Percentiles rank a stretch among this genome's conserved stretches.
Conservation (phyloP, 1,140 invertebrate species). For the Bombus sylvicola region DNA sequence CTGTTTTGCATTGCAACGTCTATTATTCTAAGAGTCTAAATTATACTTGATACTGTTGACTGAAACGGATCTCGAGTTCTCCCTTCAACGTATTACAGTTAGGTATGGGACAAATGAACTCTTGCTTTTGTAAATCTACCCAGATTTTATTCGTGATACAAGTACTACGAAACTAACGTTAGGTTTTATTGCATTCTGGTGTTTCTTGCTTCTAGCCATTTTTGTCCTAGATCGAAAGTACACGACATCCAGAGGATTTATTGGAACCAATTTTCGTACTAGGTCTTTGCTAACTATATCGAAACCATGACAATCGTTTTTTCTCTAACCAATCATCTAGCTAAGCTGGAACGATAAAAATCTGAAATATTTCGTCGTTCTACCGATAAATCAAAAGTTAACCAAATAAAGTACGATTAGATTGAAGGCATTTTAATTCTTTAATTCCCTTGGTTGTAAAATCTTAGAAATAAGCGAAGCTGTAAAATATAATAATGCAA, state of each 20-base stretch:
- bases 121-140: conserved; percentile 49
- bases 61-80: not conserved
- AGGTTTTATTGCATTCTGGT: conserved; percentile 46
- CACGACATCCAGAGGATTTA: conserved; percentile 58
- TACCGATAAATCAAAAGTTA: conserved; percentile 20
- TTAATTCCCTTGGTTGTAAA: conserved; percentile 25
- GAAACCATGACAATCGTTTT: conserved; percentile 50
- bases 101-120: conserved; percentile 52
- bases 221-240: conserved; percentile 18
- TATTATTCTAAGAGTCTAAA: not conserved
- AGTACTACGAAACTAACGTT: conserved; percentile 18
- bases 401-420: conserved; percentile 15
- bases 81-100: conserved; percentile 30
- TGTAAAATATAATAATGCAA: not conserved
- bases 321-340: conserved; percentile 22
- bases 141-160: not conserved
- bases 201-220: conserved; percentile 43
- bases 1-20: not conserved
- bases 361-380: conserved; percentile 50
- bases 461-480: not conserved
- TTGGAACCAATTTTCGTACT: conserved; percentile 51
- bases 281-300: conserved; percentile 34
- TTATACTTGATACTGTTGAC: not conserved
- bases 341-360: conserved; percentile 41
- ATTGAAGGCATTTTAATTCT: conserved; percentile 33